Conservation (phyloP, 2,888 invertebrate species). For the Archaeoteleia sp. region DNA sequence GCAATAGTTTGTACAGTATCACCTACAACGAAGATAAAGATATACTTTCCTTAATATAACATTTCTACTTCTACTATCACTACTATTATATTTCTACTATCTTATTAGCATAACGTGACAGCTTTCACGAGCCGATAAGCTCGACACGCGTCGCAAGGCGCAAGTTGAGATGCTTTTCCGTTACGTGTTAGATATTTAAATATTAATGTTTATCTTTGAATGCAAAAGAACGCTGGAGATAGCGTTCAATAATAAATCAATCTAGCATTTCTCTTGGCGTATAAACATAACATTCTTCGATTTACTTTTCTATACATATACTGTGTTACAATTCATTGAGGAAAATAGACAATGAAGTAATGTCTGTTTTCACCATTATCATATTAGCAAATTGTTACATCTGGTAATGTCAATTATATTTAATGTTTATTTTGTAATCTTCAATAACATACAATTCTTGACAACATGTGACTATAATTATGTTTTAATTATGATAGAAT, state of each 20-base stretch:
- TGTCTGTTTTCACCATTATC: no score
- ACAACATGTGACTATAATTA: no score
- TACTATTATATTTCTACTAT: slow-evolving; percentile 49
- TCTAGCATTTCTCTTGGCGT: slow-evolving; percentile 18
- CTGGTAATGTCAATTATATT: no score
- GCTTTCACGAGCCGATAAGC: slow-evolving; percentile 65
- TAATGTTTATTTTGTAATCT: no score
- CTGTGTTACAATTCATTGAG: slow-evolving; percentile 4
- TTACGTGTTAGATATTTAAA: background rate
- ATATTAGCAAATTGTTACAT: no score
- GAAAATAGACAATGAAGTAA: background rate
- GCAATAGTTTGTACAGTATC: slow-evolving; percentile 77
- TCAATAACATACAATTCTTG: no score
- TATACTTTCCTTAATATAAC: slow-evolving; percentile 28
- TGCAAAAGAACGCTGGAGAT: slow-evolving; percentile 14
- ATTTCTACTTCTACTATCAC: no score
- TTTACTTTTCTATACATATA: no score
- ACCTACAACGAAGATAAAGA: slow-evolving; percentile 74
- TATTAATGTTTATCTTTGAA: slow-evolving; percentile 18
- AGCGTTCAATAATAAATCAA: slow-evolving; percentile 8
- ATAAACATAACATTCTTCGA: slow-evolving; percentile 5
- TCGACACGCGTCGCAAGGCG: slow-evolving; percentile 39
- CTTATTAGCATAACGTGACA: slow-evolving; percentile 48
- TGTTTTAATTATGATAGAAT: no score
- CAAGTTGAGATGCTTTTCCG: slow-evolving; percentile 19